A percentile compares a stretch with the other conserved stretches of the same genome.
These are phyloP conservation scores for Eubucco bourcierii DNA, from an alignment of 2,113 vertebrate species.

Conservation along the genomic window DNA sequence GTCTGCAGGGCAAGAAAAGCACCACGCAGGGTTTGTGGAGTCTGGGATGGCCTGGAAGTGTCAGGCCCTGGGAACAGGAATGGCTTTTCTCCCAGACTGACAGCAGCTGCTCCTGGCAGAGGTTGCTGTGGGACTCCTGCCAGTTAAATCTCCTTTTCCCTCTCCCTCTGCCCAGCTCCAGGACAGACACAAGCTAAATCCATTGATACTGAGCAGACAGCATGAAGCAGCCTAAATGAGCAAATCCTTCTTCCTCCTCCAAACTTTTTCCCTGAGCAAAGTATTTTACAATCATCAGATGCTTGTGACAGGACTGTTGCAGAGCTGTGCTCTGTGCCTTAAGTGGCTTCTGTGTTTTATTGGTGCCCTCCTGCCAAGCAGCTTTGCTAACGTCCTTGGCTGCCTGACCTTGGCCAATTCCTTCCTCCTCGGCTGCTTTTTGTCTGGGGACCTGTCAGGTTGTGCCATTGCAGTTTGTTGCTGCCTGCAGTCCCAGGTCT, in stretches of 20 bases:
- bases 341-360: not conserved
- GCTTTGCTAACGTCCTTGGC: not conserved
- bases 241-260: not conserved
- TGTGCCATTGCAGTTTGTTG: not conserved
- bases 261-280: not conserved
- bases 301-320: not conserved
- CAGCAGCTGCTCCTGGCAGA: conserved; percentile 38
- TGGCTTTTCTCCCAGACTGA: not conserved
- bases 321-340: fast-evolving
- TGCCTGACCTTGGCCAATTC: not conserved
- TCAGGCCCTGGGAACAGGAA: not conserved
- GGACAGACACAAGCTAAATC: not conserved
- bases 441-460: not conserved
- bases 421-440: not conserved
- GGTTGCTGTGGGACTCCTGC: not conserved
- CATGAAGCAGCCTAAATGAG: not conserved
- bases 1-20: not conserved
- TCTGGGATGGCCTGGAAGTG: fast-evolving
- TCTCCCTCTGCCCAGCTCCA: not conserved
- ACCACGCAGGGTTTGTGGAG: fast-evolving
- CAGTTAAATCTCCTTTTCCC: not conserved
- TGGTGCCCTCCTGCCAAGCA: fast-evolving
- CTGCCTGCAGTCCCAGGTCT: not conserved
- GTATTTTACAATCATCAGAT: not conserved
- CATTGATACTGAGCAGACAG: not conserved